A percentile compares a stretch with the other conserved stretches of the same genome.
Conservation (phyloP, 2,888 invertebrate species). For the Miltochrista miniata region DNA sequence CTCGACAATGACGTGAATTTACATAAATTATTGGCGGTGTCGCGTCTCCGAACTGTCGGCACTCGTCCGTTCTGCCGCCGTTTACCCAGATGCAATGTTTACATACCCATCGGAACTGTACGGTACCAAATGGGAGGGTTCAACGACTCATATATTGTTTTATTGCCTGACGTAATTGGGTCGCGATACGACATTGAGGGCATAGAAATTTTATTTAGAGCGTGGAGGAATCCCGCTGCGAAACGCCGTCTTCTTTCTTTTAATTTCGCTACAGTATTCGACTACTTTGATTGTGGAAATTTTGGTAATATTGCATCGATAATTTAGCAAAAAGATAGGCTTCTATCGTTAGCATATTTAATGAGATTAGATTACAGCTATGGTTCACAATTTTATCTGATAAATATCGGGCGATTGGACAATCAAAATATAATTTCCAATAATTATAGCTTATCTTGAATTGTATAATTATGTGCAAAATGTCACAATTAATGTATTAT, state of each 20-base stretch:
- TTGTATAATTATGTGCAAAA: background rate
- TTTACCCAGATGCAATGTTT: slow-evolving; percentile 77
- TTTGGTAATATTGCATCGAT: slow-evolving; percentile 4
- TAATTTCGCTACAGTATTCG: slow-evolving; percentile 26
- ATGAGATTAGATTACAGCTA: slow-evolving; percentile 27
- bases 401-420: slow-evolving; percentile 1
- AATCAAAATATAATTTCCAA: slow-evolving; percentile 3
- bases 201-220: slow-evolving; percentile 63
- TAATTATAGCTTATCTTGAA: slow-evolving; percentile 1
- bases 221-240: slow-evolving; percentile 47
- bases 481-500: background rate
- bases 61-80: slow-evolving; percentile 32
- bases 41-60: slow-evolving; percentile 56
- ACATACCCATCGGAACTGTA: slow-evolving; percentile 54
- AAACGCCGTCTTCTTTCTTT: slow-evolving; percentile 40
- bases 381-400: slow-evolving; percentile 6
- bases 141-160: slow-evolving; percentile 79
- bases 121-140: slow-evolving; percentile 62
- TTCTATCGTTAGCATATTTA: slow-evolving; percentile 20
- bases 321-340: slow-evolving; percentile 3
- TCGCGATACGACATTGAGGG: slow-evolving; percentile 67
- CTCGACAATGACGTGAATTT: slow-evolving; percentile 79
- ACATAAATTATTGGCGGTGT: slow-evolving; percentile 81
- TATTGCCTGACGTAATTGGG: slow-evolving; percentile 79
- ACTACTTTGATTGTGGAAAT: background rate